These are phyloP conservation scores for Ridgeia piscesae DNA, from an alignment of 1,140 invertebrate genomes.

Conservation along the genomic window DNA sequence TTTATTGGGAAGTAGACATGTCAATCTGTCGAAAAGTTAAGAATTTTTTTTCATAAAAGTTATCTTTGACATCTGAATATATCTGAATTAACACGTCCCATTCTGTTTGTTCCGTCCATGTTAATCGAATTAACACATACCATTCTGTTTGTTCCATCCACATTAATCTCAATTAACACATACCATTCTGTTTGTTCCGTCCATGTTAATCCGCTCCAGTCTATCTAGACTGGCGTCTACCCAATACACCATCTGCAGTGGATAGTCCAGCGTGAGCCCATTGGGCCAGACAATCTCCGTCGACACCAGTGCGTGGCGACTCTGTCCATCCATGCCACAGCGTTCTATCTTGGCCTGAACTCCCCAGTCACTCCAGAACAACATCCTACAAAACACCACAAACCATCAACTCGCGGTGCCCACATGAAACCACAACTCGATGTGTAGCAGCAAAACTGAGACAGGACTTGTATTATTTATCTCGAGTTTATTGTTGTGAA, in stretches of 20 bases:
- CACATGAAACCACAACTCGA: no score
- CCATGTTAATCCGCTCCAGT: constrained; percentile 88
- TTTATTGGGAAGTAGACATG: no score
- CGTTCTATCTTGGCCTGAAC: constrained; percentile 94
- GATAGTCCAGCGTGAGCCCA: constrained; percentile 94
- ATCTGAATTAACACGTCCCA: background rate
- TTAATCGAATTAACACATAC: constrained; percentile 61
- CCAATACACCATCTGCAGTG: constrained; percentile 96
- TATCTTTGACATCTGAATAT: no score
- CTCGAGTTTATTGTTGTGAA: no score
- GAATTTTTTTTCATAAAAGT: no score
- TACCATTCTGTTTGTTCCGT: constrained; percentile 69
- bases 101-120: constrained; percentile 76
- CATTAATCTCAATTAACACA: background rate
- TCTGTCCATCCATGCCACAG: constrained; percentile 93
- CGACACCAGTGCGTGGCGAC: constrained; percentile 84
- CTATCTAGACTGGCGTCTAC: constrained; percentile 93
- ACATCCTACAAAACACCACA: constrained; percentile 41
- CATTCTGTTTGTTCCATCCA: no score
- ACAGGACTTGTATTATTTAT: no score
- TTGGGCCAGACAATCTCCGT: constrained; percentile 93
- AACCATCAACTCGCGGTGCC: no score
- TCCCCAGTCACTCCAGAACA: constrained; percentile 99
- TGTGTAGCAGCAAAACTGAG: no score
- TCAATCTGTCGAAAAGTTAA: no score